Evolutionary conservation across 1,140 invertebrate genomes (phyloP).

Genomic region (Zaprionus gabonicus): DNA sequence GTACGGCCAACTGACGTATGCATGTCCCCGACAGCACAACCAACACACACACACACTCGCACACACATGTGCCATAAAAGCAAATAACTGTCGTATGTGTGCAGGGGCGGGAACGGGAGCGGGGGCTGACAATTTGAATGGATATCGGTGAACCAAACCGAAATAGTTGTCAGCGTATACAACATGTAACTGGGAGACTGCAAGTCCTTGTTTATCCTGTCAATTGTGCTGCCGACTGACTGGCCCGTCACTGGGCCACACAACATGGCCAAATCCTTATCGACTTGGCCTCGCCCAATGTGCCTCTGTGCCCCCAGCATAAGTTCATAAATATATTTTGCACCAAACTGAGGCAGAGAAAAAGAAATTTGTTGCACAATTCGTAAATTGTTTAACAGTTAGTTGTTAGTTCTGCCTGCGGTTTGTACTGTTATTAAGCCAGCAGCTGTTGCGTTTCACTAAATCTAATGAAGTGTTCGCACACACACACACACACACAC

Average conservation of each 20-base stretch:
- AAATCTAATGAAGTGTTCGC: conserved; percentile 52
- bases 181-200: conserved; percentile 29
- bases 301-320: conserved; percentile 9
- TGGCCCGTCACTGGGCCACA: conserved; percentile 25
- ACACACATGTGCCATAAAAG: conserved; percentile 71
- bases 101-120: neutral
- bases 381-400: conserved; percentile 39
- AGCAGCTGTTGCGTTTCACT: conserved; percentile 74
- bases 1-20: conserved; percentile 75
- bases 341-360: neutral
- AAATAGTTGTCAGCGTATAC: conserved; percentile 61
- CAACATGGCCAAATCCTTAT: conserved; percentile 38
- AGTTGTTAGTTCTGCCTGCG: conserved; percentile 50
- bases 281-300: neutral
- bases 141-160: conserved; percentile 54
- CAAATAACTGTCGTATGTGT: conserved; percentile 71
- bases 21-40: conserved; percentile 56
- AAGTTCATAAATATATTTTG: conserved; percentile 35
- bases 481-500: neutral
- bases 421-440: conserved; percentile 55
- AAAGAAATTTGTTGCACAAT: conserved; percentile 36
- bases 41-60: conserved; percentile 14
- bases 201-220: conserved; percentile 50
- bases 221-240: conserved; percentile 42
- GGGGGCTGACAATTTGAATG: conserved; percentile 49